These are phyloP conservation scores for Macquaria ambigua DNA, from an alignment of 2,113 vertebrate genomes.

Conservation along the genomic window DNA sequence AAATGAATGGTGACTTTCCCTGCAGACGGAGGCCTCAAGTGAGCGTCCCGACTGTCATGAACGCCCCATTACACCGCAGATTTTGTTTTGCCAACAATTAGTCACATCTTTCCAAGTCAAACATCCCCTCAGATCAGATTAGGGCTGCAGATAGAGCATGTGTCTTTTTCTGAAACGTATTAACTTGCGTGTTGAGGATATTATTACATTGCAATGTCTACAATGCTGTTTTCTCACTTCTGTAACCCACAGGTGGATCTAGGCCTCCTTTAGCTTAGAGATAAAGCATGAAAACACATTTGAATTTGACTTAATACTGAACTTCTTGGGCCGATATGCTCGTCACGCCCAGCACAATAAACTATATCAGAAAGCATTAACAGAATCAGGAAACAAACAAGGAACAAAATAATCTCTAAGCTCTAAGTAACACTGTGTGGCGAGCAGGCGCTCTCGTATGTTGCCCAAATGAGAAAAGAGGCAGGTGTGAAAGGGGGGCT, in stretches of 20 bases:
- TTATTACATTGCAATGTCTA: not conserved
- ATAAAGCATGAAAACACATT: constrained; percentile 1
- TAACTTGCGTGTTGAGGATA: not conserved
- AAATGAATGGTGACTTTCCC: not conserved
- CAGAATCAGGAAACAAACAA: not conserved
- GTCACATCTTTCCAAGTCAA: constrained; percentile 60
- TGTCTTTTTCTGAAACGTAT: constrained; percentile 13
- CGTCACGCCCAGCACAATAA: not conserved
- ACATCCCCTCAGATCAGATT: constrained; percentile 25
- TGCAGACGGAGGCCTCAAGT: constrained; percentile 14
- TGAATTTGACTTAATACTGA: not conserved
- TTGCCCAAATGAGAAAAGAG: constrained; percentile 38
- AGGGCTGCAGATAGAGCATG: constrained; percentile 20
- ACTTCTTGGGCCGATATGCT: not conserved
- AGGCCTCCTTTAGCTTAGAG: not conserved
- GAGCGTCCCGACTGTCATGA: constrained; percentile 19
- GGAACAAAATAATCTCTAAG: not conserved
- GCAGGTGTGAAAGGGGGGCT: constrained; percentile 24
- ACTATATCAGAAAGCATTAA: constrained; percentile 31
- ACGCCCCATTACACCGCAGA: constrained; percentile 46
- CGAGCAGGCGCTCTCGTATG: not conserved
- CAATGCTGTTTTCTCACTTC: not conserved
- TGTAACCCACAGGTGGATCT: not conserved
- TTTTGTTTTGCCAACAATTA: constrained; percentile 65
- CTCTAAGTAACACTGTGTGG: not conserved